A percentile compares a stretch with the other conserved stretches of the same genome.
Conservation (phyloP, 1,140 invertebrate species). For the Drosophila mayri region DNA sequence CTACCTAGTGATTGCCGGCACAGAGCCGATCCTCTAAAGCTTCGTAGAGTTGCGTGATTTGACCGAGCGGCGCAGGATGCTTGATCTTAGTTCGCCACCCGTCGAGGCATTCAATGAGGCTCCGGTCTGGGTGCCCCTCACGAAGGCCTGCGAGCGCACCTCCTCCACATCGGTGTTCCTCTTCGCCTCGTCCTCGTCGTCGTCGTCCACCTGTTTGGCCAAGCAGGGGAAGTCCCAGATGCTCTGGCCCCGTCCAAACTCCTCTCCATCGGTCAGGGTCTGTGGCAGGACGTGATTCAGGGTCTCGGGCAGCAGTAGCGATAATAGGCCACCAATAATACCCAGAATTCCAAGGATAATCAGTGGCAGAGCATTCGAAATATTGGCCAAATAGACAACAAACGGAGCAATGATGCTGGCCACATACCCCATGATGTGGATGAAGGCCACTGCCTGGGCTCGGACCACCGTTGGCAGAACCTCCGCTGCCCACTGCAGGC, state of each 20-base stretch:
- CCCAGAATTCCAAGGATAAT: conserved; percentile 91
- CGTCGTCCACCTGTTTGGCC: conserved; percentile 77
- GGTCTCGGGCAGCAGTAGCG: conserved; percentile 93
- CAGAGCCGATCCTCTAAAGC: conserved; percentile 39
- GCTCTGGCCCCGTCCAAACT: conserved; percentile 91
- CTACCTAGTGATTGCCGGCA: conserved; percentile 24
- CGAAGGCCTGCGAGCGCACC: conserved; percentile 72
- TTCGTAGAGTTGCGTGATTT: conserved; percentile 74
- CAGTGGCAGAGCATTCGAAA: conserved; percentile 89
- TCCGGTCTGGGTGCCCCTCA: conserved; percentile 82
- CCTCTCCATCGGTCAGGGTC: conserved; percentile 92
- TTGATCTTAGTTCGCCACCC: conserved; percentile 89
- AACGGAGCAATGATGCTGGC: conserved; percentile 93
- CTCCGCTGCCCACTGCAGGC: conserved; percentile 94
- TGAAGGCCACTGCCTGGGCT: conserved; percentile 93
- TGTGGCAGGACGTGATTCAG: conserved; percentile 93
- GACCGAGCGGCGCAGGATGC: conserved; percentile 87
- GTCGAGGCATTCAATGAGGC: conserved; percentile 87
- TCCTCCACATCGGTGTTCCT: conserved; percentile 66
- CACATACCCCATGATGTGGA: conserved; percentile 94
- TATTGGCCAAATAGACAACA: conserved; percentile 91
- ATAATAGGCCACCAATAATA: conserved; percentile 89
- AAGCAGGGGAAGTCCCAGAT: conserved; percentile 92
- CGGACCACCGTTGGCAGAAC: conserved; percentile 93
- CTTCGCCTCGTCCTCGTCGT: conserved; percentile 54